These are phyloP conservation scores for Deroptyus accipitrinus DNA, from an alignment of 2,113 vertebrate species.

Conservation along the genomic window DNA sequence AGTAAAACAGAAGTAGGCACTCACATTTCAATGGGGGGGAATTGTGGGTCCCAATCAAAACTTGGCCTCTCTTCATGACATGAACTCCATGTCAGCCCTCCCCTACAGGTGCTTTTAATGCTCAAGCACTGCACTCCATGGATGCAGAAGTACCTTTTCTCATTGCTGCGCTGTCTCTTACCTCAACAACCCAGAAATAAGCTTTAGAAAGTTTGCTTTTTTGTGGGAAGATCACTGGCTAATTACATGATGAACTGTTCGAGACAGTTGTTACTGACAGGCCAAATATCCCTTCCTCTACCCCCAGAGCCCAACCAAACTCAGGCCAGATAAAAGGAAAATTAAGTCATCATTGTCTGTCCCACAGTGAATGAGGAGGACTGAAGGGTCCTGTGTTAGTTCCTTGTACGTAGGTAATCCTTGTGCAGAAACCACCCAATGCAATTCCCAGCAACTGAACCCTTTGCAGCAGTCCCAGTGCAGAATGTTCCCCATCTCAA, in stretches of 20 bases:
- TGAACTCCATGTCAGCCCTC: background rate
- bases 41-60: background rate
- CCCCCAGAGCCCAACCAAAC: background rate
- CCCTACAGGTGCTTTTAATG: slow-evolving; percentile 19
- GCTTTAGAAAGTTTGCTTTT: background rate
- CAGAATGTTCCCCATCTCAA: background rate
- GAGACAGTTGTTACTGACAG: background rate
- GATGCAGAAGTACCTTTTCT: background rate
- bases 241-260: background rate
- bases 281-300: background rate
- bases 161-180: background rate
- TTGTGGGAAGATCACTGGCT: background rate
- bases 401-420: background rate
- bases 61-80: background rate
- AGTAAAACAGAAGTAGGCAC: background rate
- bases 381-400: background rate
- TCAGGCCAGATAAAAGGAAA: background rate
- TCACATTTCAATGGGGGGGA: background rate
- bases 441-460: background rate
- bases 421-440: background rate
- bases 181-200: background rate
- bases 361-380: background rate
- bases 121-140: background rate
- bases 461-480: background rate
- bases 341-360: background rate